Base-by-base conservation (phyloP, 92 coral and sea anemone species). In the Porites divaricata region DNA sequence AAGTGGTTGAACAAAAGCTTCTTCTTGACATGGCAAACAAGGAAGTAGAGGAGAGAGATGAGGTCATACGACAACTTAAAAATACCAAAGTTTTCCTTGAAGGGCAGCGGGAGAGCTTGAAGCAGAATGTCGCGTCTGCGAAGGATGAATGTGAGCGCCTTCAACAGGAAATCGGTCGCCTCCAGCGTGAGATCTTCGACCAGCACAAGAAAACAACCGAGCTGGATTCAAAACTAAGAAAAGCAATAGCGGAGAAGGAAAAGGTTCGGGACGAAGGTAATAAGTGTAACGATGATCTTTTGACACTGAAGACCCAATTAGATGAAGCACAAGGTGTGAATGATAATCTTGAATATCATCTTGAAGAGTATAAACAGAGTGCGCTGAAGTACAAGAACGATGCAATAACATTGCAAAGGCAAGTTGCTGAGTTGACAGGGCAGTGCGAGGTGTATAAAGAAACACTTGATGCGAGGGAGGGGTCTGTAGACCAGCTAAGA, bases 71-170 rank as follows among this genome's bases (percentile, higher is more conserved):
- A 23, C 95, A 92, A 67, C 78, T 96, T 64, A 94, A 89, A 70
- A 82, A 88, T 54, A 89, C 84, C 75, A 96, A 96, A 73, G 28
- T 56, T 66, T 92, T 89, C 65, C 74, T 94, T 19, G 98, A 96
- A 63, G 92, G 90, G 6, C 94, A 96, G 67, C 79, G 93, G n/a
- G 94, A 89, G 66, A 74, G 86, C 53, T 77, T 92, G 52, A 96
- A 94, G 53, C 93, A 96, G 83, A 92, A 78, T 63, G 73, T 90
- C 14, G 72, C 87, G 17, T 53, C 78, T 13, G 85, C 76, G 70
- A 94, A 90, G 81, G 94, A 89, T 51, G 98, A 93, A 52, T 58
- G 84, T 63, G 93, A 94, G 67, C 91, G 96, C 45, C 81, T 88
- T 7, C 88, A 84, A 21, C 87, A 88, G 78, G 92, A 88, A 70